Percentiles rank a stretch among this genome's conserved stretches.
Conservation (phyloP, 2,888 invertebrate genomes). For the Margaritifera margaritifera region DNA sequence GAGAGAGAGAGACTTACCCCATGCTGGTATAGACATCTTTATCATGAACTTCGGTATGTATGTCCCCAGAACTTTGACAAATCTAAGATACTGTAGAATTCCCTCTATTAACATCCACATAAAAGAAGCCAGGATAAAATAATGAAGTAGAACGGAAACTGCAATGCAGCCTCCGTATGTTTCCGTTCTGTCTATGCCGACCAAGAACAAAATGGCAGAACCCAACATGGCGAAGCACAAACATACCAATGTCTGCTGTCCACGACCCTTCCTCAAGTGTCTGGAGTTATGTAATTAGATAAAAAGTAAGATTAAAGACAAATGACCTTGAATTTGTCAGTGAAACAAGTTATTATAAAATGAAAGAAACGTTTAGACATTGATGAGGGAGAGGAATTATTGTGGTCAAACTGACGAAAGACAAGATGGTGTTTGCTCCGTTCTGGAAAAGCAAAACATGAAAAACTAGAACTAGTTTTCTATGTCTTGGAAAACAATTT, state of each 20-base stretch:
- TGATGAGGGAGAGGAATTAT: no score
- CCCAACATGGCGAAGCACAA: conserved; percentile 79
- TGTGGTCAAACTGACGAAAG: no score
- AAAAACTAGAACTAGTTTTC: no score
- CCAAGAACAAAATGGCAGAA: conserved; percentile 75
- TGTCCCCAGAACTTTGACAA: conserved; percentile 80
- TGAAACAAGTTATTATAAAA: no score
- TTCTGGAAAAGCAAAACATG: no score
- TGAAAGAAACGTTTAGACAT: no score
- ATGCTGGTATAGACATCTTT: conserved; percentile 79
- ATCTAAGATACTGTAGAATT: conserved; percentile 80
- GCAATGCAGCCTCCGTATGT: conserved; percentile 75
- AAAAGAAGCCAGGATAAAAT: conserved; percentile 75
- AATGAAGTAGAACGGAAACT: conserved; percentile 79
- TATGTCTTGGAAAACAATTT: no score
- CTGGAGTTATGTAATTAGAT: conserved; percentile 27
- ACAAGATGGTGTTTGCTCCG: no score
- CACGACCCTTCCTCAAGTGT: conserved; percentile 78
- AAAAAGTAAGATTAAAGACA: no score
- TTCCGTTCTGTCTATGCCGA: conserved; percentile 63
- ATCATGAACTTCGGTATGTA: conserved; percentile 77
- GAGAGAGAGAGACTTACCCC: conserved; percentile 74
- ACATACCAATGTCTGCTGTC: conserved; percentile 81
- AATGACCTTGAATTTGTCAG: no score
- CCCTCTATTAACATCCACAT: conserved; percentile 84